Evolutionary conservation across 2,797 vertebrate species (phyloP), one percentile per base, ranked within the genome.

Genomic region (Galagoides demidoff): DNA sequence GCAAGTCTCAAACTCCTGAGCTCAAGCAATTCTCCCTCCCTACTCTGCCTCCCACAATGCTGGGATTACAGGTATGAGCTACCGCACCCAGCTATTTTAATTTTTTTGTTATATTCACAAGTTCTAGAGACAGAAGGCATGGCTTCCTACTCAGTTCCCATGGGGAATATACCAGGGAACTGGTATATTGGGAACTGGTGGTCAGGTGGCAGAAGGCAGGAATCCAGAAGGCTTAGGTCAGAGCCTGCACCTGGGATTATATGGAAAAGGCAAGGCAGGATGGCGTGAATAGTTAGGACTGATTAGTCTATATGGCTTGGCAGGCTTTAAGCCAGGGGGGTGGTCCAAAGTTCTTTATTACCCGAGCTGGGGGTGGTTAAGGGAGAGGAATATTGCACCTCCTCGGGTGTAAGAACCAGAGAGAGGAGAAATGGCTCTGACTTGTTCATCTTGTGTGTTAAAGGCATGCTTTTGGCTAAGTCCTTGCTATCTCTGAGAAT

Each of bases 121-220:
- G 68, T 59, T 20, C 27, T n/a, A 87, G 29, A 11, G 29, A 27
- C 8, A 12, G 29, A 19, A 43, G 13, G 20, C 6, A 52, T 12
- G 4, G 10, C 49, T 20, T 4, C 7, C n/a, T 52, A 16, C 2
- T 1, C 4, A 23, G 55, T 20, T 5, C 3, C 66, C 17, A 27
- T 17, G 31, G 34, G 17, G 45, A 70, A 64, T 73, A 63, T 4
- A 29, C 29, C 5, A 23, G 45, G 29, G n/a, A n/a, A n/a, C n/a
- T n/a, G n/a, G n/a, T n/a, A n/a, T n/a, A n/a, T n/a, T n/a, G n/a
- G n/a, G n/a, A n/a, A n/a, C n/a, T n/a, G n/a, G 17, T 13, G 2
- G 3, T 39, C 45, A 63, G n/a, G 57, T 64, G 52, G 63, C 20
- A 78, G 64, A 39, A 85, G 12, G 27, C 1, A 52, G n/a, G 49